Conservation (phyloP, 2,113 vertebrate genomes). For the Notarius quadriscutis region DNA sequence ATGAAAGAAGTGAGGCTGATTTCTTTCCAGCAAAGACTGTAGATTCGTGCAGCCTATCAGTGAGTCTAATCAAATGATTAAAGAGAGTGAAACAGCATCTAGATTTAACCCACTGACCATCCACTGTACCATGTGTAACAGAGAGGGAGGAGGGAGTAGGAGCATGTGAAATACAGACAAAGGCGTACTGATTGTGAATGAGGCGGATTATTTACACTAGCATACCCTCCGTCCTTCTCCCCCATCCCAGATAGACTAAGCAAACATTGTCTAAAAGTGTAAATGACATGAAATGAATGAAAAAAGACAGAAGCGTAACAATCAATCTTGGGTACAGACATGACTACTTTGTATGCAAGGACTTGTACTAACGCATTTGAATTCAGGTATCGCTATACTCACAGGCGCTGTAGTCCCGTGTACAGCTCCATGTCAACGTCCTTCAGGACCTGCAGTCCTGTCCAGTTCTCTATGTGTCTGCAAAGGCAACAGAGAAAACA, state of each 20-base stretch:
- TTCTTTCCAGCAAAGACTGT: not conserved
- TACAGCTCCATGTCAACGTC: constrained; percentile 99
- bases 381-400: constrained; percentile 69
- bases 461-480: constrained; percentile 99
- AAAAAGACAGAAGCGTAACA: not conserved
- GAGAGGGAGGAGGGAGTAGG: too few species aligned
- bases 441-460: constrained; percentile 87
- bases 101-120: not conserved
- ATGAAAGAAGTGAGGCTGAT: not conserved
- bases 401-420: constrained; percentile 94
- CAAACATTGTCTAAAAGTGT: not conserved
- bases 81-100: not conserved
- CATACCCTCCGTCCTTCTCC: too few species aligned
- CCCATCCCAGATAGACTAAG: not conserved
- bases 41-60: not conserved
- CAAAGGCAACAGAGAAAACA: constrained; percentile 57
- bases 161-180: not conserved
- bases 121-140: not conserved
- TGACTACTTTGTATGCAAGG: not conserved
- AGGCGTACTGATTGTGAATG: not conserved
- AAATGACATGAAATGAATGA: not conserved
- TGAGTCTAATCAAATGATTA: too few species aligned
- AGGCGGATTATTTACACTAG: not conserved
- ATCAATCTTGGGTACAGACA: not conserved
- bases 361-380: not conserved